These are phyloP conservation scores for Cataglyphis cursor DNA, from an alignment of 2,888 invertebrate genomes.

Conservation along the genomic window DNA sequence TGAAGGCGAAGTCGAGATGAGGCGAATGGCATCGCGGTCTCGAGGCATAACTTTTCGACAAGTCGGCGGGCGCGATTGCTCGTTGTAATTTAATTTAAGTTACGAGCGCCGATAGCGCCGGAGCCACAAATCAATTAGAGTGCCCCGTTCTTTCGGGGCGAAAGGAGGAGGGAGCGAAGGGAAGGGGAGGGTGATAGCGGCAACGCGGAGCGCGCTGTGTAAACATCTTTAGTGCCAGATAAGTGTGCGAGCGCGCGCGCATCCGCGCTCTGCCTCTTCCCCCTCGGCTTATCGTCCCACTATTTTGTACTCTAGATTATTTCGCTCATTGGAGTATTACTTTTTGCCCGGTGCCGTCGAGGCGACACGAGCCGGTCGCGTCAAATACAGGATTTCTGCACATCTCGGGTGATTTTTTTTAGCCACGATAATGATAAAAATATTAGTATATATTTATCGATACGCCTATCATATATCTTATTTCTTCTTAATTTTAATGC, in stretches of 20 bases:
- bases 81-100: constrained; percentile 85
- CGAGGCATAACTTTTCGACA: constrained; percentile 69
- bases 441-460: background rate
- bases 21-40: constrained; percentile 62
- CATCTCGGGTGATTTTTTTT: background rate
- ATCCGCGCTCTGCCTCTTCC: constrained; percentile 52
- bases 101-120: constrained; percentile 82
- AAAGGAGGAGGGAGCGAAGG: no score
- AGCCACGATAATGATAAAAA: constrained; percentile 30
- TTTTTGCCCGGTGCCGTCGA: constrained; percentile 29
- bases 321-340: constrained; percentile 78
- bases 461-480: background rate
- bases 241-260: constrained; percentile 74
- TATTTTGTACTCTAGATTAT: constrained; percentile 84
- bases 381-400: constrained; percentile 1
- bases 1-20: constrained; percentile 17
- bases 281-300: constrained; percentile 76
- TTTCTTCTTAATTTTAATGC: background rate
- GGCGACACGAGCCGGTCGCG: constrained; percentile 21
- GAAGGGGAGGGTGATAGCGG: constrained; percentile 77
- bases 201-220: constrained; percentile 82
- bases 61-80: constrained; percentile 77
- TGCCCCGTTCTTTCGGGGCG: constrained; percentile 78
- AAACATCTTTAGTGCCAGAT: constrained; percentile 86
- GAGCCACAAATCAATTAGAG: constrained; percentile 85